A percentile compares a stretch with the other conserved stretches of the same genome.
Conservation (phyloP, 1,140 invertebrate species). For the Himalopsyche phryganea region DNA sequence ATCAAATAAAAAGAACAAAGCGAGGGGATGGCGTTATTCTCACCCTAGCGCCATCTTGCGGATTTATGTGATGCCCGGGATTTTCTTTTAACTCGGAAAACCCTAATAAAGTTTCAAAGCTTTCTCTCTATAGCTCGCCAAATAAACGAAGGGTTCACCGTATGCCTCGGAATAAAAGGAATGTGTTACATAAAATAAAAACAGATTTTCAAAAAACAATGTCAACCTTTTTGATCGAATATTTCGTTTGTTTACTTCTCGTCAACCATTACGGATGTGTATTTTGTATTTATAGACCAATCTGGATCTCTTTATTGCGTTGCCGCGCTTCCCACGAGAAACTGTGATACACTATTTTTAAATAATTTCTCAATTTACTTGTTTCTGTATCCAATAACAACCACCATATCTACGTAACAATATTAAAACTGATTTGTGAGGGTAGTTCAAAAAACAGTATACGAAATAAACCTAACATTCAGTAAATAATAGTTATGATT, state of each 20-base stretch:
- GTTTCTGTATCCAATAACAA: too few relatives aligned
- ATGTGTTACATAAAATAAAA: constrained; percentile 33
- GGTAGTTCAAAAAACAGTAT: too few relatives aligned
- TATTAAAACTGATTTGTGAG: too few relatives aligned
- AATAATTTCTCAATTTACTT: too few relatives aligned
- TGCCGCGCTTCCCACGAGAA: too few relatives aligned
- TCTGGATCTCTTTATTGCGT: too few relatives aligned
- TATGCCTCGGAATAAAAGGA: constrained; percentile 23
- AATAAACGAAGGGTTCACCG: constrained; percentile 28
- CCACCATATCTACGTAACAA: too few relatives aligned
- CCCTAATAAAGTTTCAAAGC: constrained; percentile 34
- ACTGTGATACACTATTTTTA: too few relatives aligned
- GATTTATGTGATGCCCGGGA: constrained; percentile 31
- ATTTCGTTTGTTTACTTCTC: background rate
- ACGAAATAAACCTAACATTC: too few relatives aligned
- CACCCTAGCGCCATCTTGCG: constrained; percentile 26
- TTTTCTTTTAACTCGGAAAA: constrained; percentile 33
- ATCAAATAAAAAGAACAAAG: constrained; percentile 34
- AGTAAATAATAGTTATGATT: too few relatives aligned
- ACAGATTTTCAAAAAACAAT: constrained; percentile 26
- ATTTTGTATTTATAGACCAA: too few relatives aligned
- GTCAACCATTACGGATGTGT: too few relatives aligned
- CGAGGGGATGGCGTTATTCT: constrained; percentile 19
- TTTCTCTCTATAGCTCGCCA: constrained; percentile 24
- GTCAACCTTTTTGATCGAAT: constrained; percentile 13